Evolutionary conservation across 1,140 invertebrate genomes (phyloP), one percentile per base, ranked within the genome.

Genomic region (Lepidotrigona ventralis): DNA sequence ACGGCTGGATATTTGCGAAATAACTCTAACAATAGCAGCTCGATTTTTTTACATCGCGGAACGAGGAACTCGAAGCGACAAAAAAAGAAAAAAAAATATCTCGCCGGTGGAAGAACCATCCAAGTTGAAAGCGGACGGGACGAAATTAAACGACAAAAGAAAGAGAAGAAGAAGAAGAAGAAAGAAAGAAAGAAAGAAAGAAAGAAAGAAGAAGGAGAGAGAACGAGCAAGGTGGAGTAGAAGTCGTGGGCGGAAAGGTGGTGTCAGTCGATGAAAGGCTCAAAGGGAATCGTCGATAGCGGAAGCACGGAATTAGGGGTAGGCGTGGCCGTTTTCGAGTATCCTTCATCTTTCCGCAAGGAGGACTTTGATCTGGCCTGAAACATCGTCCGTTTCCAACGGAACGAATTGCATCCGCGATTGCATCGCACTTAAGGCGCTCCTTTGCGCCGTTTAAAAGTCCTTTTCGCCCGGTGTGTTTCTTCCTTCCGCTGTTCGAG

Each of bases 271-370:
- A 69, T 39, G 68, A 76, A 71, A 88, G 23, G 39, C 29, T 87
- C 60, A 87, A 88, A 87, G 66, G 21, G 76, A 81, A 68, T 46
- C 60, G 79, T 75, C 70, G 73, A 74, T 79, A 54, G 60, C 60
- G 64, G 60, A 85, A 54, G 39, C 75, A 23, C 54, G 79, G 74
- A 82, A 87, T 85, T 85, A 85, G 66, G 39, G 63, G 66, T 82
- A 75, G 74, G 86, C 54, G 79, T 85, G 83, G 83, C 56, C 71
- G 58, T 88, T 85, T 68, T 78, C 72, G 26, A 70, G 66, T 68
- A 70, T 87, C 60, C 54, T 79, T 53, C 74, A 56, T 73, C 51
- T 79, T 76, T 84, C 76, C 64, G 75, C 66, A 39, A 63, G 58
- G 21, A 53, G 63, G 53, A 54, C 74, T 88, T 87, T 84, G 64